phyloP scores from a whole-genome alignment of 2,888 invertebrate species.

The Acanthoscelides obtectus region DNA sequence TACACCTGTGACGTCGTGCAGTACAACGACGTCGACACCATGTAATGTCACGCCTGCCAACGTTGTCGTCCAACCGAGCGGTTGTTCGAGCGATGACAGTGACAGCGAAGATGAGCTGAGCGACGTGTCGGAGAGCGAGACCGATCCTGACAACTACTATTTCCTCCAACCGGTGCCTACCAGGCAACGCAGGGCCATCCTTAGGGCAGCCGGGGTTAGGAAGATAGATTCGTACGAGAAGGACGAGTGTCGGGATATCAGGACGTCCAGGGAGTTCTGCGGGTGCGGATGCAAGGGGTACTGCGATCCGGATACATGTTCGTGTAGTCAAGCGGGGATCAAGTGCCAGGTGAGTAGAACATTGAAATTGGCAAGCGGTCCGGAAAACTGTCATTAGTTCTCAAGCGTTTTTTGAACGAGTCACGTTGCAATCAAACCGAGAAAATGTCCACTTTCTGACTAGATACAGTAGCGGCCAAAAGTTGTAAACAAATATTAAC shows the following conservation, averaged over 20 bases:
- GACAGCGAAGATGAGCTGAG: slow-evolving; percentile 81
- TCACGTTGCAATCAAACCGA: too few relatives aligned
- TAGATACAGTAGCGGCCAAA: too few relatives aligned
- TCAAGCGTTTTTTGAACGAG: too few relatives aligned
- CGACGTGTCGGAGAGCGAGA: slow-evolving; percentile 76
- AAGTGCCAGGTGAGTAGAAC: slow-evolving; percentile 78
- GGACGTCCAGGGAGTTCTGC: slow-evolving; percentile 88
- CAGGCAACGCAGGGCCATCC: slow-evolving; percentile 78
- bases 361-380: too few relatives aligned
- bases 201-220: slow-evolving; percentile 88
- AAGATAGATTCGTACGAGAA: slow-evolving; percentile 92
- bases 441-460: too few relatives aligned
- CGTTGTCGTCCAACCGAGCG: background rate
- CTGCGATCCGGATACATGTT: slow-evolving; percentile 94
- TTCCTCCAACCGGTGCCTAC: slow-evolving; percentile 91
- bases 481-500: too few relatives aligned
- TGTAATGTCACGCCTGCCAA: background rate
- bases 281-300: slow-evolving; percentile 89
- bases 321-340: slow-evolving; percentile 91
- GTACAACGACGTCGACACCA: slow-evolving; percentile 53
- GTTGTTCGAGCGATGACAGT: slow-evolving; percentile 65
- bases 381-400: too few relatives aligned
- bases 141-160: slow-evolving; percentile 85
- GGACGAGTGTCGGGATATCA: slow-evolving; percentile 88
- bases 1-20: slow-evolving; percentile 44